Base-by-base conservation (phyloP, 35 echinoderm and acorn worm genomes). In the Hemicentrotus pulcherrimus region DNA sequence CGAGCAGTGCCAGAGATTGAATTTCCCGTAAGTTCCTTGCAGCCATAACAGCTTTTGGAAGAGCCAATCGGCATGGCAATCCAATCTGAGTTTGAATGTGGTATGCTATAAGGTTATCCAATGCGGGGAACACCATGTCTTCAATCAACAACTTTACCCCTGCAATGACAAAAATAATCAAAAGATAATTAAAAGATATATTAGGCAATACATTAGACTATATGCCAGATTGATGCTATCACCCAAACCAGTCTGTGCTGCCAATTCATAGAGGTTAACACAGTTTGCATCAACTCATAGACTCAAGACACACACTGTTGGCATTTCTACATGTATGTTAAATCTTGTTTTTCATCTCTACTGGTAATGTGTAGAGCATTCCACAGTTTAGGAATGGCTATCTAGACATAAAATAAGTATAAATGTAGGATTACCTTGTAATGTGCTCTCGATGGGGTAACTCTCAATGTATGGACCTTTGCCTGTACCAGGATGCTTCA, bases 391-490 rank as follows among this genome's bases (percentile, higher is more conserved):
- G 35, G 50, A 10, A 55, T 55, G 8, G 13, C 48, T 14, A 12
- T 14, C 10, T 15, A 55, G 50, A 86, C 86, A 86, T 33, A 12
- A 30, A 86, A 86, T 86, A 33, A 86, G 86, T 31, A 22, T 9
- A 86, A 31, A 86, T 30, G 9, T 11, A 86, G 86, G 6, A 33
- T 90, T 33, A 96, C 95, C 95, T 94, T 96, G 91, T 12, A 85
- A 11, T 85, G 59, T 86, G 86, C 60, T 96, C 15, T 86, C 35
- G 31, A 96, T 94, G 46, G 95, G 92, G 70, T 94, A 94, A 47
- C 91, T 96, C 92, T 96, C 95, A 94, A 96, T 96, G 46, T 96
- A 96, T n/a, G 92, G 47, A 32, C 95, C 95, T 31, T 92, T 94
- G n/a, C 95, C 95, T 45, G 48, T 88, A n/a, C 92, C 95, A 32